Percentiles rank a stretch among this genome's conserved stretches.
Conservation (phyloP, 2,113 vertebrate genomes). For the Oryzias melastigma region DNA sequence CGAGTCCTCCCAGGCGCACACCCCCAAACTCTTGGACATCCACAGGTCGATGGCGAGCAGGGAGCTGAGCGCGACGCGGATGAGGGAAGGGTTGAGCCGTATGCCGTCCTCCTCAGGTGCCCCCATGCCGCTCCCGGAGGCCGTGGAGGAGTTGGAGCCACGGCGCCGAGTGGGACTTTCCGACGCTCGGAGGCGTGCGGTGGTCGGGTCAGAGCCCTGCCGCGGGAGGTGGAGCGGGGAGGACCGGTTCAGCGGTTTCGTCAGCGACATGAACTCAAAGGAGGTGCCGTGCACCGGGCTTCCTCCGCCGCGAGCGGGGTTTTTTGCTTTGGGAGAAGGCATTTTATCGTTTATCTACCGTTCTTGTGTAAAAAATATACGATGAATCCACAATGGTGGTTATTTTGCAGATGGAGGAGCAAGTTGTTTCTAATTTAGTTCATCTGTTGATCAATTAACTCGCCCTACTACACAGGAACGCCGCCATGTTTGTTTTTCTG, state of each 20-base stretch:
- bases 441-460: slow-evolving; percentile 50
- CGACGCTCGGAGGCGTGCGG: slow-evolving; percentile 78
- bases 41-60: slow-evolving; percentile 93
- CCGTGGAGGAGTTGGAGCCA: slow-evolving; percentile 79
- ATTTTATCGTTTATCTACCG: slow-evolving; percentile 36
- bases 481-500: slow-evolving; percentile 68
- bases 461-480: slow-evolving; percentile 9
- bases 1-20: slow-evolving; percentile 90
- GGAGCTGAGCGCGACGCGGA: slow-evolving; percentile 90
- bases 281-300: slow-evolving; percentile 62
- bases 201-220: slow-evolving; percentile 74
- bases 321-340: slow-evolving; percentile 80
- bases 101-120: slow-evolving; percentile 89
- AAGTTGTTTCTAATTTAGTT: slow-evolving; percentile 32
- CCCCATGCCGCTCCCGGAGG: slow-evolving; percentile 64
- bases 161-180: slow-evolving; percentile 87
- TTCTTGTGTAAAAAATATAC: not conserved
- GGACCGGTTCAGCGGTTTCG: slow-evolving; percentile 72
- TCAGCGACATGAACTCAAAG: slow-evolving; percentile 84
- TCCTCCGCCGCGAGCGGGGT: slow-evolving; percentile 61
- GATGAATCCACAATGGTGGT: not conserved
- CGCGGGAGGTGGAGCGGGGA: slow-evolving; percentile 68
- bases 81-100: slow-evolving; percentile 89
- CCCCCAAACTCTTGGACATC: slow-evolving; percentile 92
- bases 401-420: slow-evolving; percentile 23